These are phyloP conservation scores for Drosophila bocqueti DNA, from an alignment of 1,140 invertebrate species.

Conservation along the genomic window DNA sequence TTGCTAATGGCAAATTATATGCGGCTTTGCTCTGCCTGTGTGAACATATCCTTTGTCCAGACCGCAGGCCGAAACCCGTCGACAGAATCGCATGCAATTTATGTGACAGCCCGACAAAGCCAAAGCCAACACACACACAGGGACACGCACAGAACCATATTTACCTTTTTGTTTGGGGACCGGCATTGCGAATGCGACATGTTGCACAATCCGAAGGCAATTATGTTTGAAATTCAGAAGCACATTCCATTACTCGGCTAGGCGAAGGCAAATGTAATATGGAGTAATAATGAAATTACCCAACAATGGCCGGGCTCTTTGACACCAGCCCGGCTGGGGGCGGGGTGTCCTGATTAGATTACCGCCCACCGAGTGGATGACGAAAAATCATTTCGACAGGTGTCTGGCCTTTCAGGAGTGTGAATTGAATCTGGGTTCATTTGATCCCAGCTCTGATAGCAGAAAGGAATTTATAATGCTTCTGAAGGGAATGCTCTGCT, in stretches of 20 bases:
- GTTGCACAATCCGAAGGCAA: constrained; percentile 48
- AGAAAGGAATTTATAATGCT: constrained; percentile 1
- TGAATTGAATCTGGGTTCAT: constrained; percentile 36
- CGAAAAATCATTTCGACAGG: constrained; percentile 17
- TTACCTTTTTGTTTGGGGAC: constrained; percentile 17
- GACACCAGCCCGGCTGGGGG: constrained; percentile 20
- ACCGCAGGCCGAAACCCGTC: constrained; percentile 25
- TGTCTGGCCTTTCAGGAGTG: constrained; percentile 17
- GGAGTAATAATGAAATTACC: constrained; percentile 58
- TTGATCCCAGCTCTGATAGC: constrained; percentile 8
- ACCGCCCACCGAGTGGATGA: constrained; percentile 17
- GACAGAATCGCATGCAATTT: constrained; percentile 48
- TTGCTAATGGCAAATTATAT: constrained; percentile 40
- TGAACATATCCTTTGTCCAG: constrained; percentile 29
- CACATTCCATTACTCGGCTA: constrained; percentile 21
- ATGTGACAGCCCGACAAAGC: constrained; percentile 44
- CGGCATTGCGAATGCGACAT: constrained; percentile 47
- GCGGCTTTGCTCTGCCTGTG: constrained; percentile 40
- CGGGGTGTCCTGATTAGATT: constrained; percentile 37
- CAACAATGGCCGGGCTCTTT: constrained; percentile 30
- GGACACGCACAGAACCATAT: constrained; percentile 1
- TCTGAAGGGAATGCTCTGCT: no score
- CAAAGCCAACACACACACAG: not conserved
- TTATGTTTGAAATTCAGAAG: constrained; percentile 43
- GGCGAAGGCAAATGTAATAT: constrained; percentile 54